A percentile compares a stretch with the other conserved stretches of the same genome.
phyloP scores from a whole-genome alignment of 2,113 vertebrate genomes.

The Neotragus moschatus region DNA sequence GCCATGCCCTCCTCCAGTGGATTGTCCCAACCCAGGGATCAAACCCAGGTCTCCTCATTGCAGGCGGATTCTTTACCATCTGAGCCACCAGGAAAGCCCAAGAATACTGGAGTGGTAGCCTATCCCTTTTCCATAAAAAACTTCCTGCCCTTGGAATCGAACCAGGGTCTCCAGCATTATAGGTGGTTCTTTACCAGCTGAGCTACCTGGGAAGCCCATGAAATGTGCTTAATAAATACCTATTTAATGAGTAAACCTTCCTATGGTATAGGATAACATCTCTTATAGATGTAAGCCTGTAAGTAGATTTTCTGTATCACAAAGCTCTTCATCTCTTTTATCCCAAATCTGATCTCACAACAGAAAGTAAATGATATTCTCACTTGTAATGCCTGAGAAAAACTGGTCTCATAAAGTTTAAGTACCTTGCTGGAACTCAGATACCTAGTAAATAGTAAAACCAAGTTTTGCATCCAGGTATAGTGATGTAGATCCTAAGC shows the following conservation, averaged over 20 bases:
- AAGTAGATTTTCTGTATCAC: neutral
- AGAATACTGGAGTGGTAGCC: neutral
- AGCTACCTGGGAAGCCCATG: neutral
- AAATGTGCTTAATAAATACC: neutral
- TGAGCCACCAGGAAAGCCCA: neutral
- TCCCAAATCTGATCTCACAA: neutral
- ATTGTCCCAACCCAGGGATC: fast-evolving
- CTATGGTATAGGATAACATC: neutral
- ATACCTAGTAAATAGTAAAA: neutral
- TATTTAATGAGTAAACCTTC: neutral
- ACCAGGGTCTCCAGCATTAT: neutral
- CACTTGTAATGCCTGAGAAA: neutral
- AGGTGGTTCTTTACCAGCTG: neutral
- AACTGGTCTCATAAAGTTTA: neutral
- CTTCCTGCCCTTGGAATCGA: neutral
- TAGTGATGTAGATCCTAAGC: neutral
- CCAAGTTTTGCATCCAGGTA: neutral
- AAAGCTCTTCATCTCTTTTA: neutral
- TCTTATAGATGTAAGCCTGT: neutral
- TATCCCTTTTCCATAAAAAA: neutral
- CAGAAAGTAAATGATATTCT: neutral
- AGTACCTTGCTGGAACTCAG: neutral
- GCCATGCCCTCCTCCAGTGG: neutral
- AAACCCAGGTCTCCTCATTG: neutral
- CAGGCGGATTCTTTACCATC: neutral